Evolutionary conservation across 2,888 invertebrate genomes (phyloP), one percentile per base, ranked within the genome.

Genomic region (Cephus nigrinus): DNA sequence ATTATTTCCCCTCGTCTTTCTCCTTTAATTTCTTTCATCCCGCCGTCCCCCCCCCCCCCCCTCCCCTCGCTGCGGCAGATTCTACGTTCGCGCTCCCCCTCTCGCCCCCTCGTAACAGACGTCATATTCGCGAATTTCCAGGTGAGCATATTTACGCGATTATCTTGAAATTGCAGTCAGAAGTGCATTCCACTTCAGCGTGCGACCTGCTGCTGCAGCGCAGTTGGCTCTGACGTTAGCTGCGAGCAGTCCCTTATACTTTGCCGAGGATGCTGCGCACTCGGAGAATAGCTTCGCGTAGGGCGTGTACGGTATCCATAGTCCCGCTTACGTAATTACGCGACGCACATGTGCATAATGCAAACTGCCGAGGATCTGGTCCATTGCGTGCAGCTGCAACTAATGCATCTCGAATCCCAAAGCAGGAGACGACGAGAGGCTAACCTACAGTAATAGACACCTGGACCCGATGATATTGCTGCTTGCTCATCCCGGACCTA

Each of bases 301-400:
- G 40, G 40, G 23, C 40, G 40, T 40, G 4, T 40, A 15, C 40
- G 40, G 15, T 4, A 40, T 40, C 40, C 4, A 35, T 35, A 23
- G 40, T 55, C 40, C 40, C 40, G 23, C 5, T 55, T 55, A 89
- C 87, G 87, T 89, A 89, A 88, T 90, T 90, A 90, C 87, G 89
- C 83, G 86, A 86, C 82, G 87, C 88, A 89, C 86, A 86, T 90
- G 89, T 87, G 89, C 89, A 89, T 90, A 89, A 89, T 90, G 86
- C 88, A 88, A 88, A 55, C 40, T 87, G 86, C 85, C 83, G 82
- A 76, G 84, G 75, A 78, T 81, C 81, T 80, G 79, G 83, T 84
- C 84, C 23, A 86, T 87, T 84, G 77, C 73, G 81, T 83, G 82
- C 88, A 90, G 90, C 89, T 89, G 90, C 89, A 87, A 87, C 89